Percentiles rank a stretch among this genome's conserved stretches.
Conservation (phyloP, 2,113 vertebrate species). For the Pollimyrus isidori region DNA sequence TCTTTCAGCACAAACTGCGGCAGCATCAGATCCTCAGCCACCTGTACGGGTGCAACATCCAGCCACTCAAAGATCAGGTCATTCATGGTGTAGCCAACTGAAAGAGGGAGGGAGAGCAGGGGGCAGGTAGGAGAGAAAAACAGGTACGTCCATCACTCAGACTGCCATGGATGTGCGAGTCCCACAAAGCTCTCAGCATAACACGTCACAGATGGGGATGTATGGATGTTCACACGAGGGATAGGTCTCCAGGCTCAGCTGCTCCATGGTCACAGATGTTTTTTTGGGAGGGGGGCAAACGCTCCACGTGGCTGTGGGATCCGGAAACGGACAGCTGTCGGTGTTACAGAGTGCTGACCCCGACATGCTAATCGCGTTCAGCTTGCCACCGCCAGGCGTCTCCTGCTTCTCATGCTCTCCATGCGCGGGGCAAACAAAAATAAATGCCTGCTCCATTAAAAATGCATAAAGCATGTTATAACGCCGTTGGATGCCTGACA, state of each 20-base stretch:
- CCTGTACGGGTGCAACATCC: conserved; percentile 78
- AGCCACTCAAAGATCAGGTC: conserved; percentile 89
- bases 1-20: conserved; percentile 86
- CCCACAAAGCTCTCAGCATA: neutral
- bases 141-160: neutral
- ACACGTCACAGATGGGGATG: neutral
- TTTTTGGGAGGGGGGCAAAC: neutral
- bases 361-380: neutral
- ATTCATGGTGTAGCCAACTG: conserved; percentile 94
- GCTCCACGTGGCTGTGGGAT: neutral
- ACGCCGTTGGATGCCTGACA: conserved; percentile 37
- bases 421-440: conserved; percentile 25
- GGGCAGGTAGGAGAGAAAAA: conserved; percentile 4
- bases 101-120: conserved; percentile 20
- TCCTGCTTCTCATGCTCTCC: conserved; percentile 16
- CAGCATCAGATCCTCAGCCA: conserved; percentile 83
- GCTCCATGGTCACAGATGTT: neutral
- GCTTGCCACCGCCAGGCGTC: neutral
- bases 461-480: conserved; percentile 48
- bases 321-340: neutral
- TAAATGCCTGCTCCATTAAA: conserved; percentile 39
- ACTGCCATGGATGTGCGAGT: neutral
- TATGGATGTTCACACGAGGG: neutral
- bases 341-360: neutral
- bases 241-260: neutral